Percentiles rank a stretch among this genome's conserved stretches.
Evolutionary conservation across 2,113 vertebrate species (phyloP).

Genomic region (Aspiorhynchus laticeps): DNA sequence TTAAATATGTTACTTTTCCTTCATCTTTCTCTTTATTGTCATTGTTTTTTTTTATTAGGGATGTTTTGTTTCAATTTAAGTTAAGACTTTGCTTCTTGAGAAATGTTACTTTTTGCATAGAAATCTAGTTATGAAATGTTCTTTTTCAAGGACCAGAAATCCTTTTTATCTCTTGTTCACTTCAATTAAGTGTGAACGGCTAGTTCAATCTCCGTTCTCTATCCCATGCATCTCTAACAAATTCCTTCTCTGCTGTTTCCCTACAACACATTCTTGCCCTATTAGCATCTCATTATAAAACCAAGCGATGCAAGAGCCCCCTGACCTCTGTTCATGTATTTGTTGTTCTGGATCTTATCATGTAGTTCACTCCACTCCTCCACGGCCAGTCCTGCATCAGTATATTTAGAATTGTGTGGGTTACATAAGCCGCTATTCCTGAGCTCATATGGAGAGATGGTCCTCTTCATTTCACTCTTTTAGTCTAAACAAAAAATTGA

Average conservation of each 20-base stretch:
- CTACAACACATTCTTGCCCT: neutral
- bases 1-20: too few relatives aligned
- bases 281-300: constrained; percentile 44
- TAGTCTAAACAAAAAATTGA: neutral
- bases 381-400: constrained; percentile 37
- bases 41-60: too few relatives aligned
- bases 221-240: neutral
- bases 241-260: neutral
- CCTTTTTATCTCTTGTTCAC: neutral
- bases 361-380: constrained; percentile 37
- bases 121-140: neutral
- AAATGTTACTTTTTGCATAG: neutral
- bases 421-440: constrained; percentile 24
- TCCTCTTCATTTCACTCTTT: constrained; percentile 28
- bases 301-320: constrained; percentile 18
- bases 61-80: neutral
- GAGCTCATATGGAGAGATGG: constrained; percentile 17
- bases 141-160: neutral
- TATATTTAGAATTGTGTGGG: constrained; percentile 45
- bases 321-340: constrained; percentile 28
- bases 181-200: neutral
- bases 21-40: too few relatives aligned
- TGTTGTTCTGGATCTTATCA: constrained; percentile 40
- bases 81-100: neutral
- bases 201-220: neutral